These are phyloP conservation scores for Phalloptychus januarius DNA, from an alignment of 2,797 vertebrate genomes.

Conservation along the genomic window DNA sequence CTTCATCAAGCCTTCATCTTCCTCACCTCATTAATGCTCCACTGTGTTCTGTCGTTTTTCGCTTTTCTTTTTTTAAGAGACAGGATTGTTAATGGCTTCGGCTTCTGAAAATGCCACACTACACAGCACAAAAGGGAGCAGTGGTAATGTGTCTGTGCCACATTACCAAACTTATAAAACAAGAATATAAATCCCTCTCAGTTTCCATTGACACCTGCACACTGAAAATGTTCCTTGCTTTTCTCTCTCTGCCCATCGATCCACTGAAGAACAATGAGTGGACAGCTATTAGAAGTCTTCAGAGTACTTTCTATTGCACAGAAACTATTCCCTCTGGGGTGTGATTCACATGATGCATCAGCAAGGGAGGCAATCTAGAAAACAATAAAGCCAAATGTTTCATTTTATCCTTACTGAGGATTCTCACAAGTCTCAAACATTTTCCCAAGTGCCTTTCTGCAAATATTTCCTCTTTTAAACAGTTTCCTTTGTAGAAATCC, in stretches of 20 bases:
- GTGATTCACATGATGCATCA: conserved; percentile 30
- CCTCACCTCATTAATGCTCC: conserved; percentile 56
- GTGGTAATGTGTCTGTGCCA: conserved; percentile 56
- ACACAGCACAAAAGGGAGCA: conserved; percentile 43
- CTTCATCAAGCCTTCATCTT: conserved; percentile 55
- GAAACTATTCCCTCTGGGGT: conserved; percentile 16
- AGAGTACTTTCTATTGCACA: conserved; percentile 7
- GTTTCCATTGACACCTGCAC: conserved; percentile 21
- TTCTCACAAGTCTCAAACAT: conserved; percentile 19
- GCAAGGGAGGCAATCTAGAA: conserved; percentile 22
- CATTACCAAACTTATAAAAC: conserved; percentile 35
- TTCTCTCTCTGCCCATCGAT: conserved; percentile 30
- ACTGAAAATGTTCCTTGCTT: conserved; percentile 33
- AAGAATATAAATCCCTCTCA: conserved; percentile 48
- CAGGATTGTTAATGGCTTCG: conserved; percentile 52
- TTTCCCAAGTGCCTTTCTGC: conserved; percentile 7
- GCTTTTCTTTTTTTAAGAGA: conserved; percentile 3
- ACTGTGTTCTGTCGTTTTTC: conserved; percentile 28
- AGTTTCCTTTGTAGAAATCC: conserved; percentile 20
- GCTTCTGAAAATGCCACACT: conserved; percentile 43
- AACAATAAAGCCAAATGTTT: conserved; percentile 13
- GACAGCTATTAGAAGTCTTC: conserved; percentile 33
- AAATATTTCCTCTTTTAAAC: conserved; percentile 10
- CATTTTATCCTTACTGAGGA: conserved; percentile 31
- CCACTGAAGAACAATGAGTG: conserved; percentile 14